Evolutionary conservation across 2,888 invertebrate species (phyloP), one percentile per base, ranked within the genome.

Genomic region (Micoletzkya japonica): DNA sequence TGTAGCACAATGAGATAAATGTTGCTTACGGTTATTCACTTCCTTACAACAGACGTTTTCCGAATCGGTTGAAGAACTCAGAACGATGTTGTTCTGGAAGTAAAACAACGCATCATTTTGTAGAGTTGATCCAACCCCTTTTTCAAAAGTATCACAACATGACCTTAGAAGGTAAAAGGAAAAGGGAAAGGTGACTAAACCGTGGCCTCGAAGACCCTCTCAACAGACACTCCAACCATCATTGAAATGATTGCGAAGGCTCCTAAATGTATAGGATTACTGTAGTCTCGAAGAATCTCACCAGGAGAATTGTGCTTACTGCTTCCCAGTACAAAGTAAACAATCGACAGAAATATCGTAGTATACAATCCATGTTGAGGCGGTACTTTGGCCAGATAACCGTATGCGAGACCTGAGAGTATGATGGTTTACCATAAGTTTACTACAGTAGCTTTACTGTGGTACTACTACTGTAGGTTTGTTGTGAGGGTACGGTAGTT

Each of bases 271-370:
- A 32, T 20, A 63, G 30, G 24, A 37, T 17, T 14, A 20, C 7
- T 14, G n/a, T n/a, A n/a, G n/a, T n/a, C n/a, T n/a, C n/a, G n/a
- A n/a, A 24, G 34, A 30, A 24, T 24, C 49, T 10, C 49, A 75
- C 91, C 94, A 89, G 94, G 91, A 2, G 94, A 94, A 26, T 92
- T 90, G 85, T 95, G 95, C 67, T 90, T 90, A 0, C 94, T 94
- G 0, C 93, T 93, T 63, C 94, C 94, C 78, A 94, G 90, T 73
- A 93, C 86, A 73, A 92, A 90, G 86, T 95, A 95, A 20, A 93
- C 87, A 14, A 95, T 88, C 0, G 93, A 92, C 0, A 94, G 93
- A 87, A 94, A 93, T 87, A 95, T 93, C 0, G 93, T 94, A 90
- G 93, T 93, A 86, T 93, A 93, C 4, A 90, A 87, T 4, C 90